Conservation (phyloP, 2,797 vertebrate species). For the Pelochelys cantorii region DNA sequence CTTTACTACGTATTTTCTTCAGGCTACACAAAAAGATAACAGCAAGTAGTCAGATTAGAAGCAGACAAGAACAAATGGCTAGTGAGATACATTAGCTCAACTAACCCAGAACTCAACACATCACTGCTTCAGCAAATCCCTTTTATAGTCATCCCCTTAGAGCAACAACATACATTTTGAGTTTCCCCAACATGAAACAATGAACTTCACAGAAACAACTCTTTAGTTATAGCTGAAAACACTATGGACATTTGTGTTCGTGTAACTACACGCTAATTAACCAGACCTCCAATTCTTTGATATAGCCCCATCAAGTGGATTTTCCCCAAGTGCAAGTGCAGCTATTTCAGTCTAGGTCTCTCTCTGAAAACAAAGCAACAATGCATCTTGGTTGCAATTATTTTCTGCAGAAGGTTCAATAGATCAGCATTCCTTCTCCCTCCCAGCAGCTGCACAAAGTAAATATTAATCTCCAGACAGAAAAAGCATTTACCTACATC, state of each 20-base stretch:
- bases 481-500: too few relatives aligned
- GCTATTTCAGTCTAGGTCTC: background rate
- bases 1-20: constrained; percentile 95
- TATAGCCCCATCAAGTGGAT: background rate
- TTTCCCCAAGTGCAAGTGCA: background rate
- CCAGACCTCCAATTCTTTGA: background rate
- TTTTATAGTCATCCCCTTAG: background rate
- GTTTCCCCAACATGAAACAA: background rate
- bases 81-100: background rate
- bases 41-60: background rate
- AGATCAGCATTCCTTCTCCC: background rate
- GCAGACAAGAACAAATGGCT: background rate
- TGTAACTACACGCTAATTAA: background rate
- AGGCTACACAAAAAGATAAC: constrained; percentile 81
- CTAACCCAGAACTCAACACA: background rate
- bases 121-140: background rate
- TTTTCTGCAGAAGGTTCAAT: background rate
- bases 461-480: background rate
- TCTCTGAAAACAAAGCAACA: background rate
- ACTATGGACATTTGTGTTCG: background rate
- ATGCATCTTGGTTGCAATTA: background rate
- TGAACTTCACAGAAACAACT: background rate
- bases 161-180: too few relatives aligned
- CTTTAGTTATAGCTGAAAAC: background rate
- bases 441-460: background rate